Evolutionary conservation across 2,888 invertebrate species (phyloP).

Genomic region (Ypsolopha scabrella): DNA sequence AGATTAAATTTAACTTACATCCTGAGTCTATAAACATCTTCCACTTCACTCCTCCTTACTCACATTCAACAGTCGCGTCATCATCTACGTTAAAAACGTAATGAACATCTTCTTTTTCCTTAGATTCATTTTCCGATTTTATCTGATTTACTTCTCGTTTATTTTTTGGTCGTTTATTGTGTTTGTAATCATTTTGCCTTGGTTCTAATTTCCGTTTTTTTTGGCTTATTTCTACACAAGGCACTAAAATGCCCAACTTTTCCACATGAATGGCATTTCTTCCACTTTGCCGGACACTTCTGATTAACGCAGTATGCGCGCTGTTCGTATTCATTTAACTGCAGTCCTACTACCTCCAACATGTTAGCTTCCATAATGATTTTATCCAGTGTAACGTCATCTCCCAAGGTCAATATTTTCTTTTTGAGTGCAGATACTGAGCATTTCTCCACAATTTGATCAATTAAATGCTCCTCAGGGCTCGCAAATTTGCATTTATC

Average conservation of each 20-base stretch:
- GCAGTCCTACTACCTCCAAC: slow-evolving; percentile 6
- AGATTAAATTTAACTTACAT: slow-evolving; percentile 12
- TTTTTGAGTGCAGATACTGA: slow-evolving; percentile 8
- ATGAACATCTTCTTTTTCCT: slow-evolving; percentile 3
- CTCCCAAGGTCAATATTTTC: slow-evolving; percentile 8
- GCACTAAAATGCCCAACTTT: slow-evolving; percentile 7
- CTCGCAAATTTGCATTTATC: slow-evolving; percentile 20
- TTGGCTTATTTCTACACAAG: slow-evolving; percentile 4
- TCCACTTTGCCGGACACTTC: slow-evolving; percentile 3
- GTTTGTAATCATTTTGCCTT: neutral
- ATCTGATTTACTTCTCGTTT: too few species aligned
- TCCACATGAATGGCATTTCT: slow-evolving; percentile 5
- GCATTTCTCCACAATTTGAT: slow-evolving; percentile 19
- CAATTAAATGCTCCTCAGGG: slow-evolving; percentile 16
- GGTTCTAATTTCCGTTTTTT: neutral
- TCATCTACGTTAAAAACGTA: slow-evolving; percentile 11
- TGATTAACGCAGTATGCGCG: neutral
- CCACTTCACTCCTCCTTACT: slow-evolving; percentile 14
- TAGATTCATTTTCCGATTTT: neutral
- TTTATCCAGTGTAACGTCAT: slow-evolving; percentile 4
- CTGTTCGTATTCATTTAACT: slow-evolving; percentile 3
- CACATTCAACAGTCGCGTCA: slow-evolving; percentile 12
- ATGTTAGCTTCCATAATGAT: slow-evolving; percentile 6
- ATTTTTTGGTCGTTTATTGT: neutral
- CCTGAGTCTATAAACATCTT: slow-evolving; percentile 16